phyloP scores from a whole-genome alignment of 1,140 invertebrate genomes.

The Listronotus bonariensis region DNA sequence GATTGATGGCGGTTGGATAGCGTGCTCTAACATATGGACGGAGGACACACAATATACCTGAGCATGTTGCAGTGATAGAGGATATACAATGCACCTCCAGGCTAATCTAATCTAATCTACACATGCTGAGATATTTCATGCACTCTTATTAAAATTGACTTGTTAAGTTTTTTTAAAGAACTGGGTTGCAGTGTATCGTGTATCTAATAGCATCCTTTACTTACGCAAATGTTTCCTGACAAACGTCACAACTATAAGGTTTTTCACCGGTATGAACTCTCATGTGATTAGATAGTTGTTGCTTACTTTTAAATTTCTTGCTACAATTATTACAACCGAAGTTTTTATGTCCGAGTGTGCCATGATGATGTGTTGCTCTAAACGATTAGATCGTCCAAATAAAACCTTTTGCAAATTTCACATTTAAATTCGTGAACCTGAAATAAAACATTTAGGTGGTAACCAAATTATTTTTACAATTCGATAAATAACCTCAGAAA shows the following conservation, averaged over 20 bases:
- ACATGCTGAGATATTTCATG: too few relatives aligned
- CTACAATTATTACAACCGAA: conserved; percentile 13
- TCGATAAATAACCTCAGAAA: too few relatives aligned
- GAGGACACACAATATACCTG: too few relatives aligned
- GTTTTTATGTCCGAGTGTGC: conserved; percentile 24
- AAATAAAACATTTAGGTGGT: not conserved
- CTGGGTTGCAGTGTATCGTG: too few relatives aligned
- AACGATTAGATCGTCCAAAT: conserved; percentile 21
- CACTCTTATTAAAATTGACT: too few relatives aligned
- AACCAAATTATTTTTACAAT: too few relatives aligned
- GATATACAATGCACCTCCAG: too few relatives aligned
- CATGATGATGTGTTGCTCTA: conserved; percentile 24
- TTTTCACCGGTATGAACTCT: conserved; percentile 25
- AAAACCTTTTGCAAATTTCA: conserved; percentile 22
- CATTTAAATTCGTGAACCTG: conserved; percentile 25
- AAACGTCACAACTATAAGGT: conserved; percentile 18
- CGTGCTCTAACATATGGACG: too few relatives aligned
- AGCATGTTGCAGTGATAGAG: too few relatives aligned
- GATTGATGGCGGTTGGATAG: too few relatives aligned
- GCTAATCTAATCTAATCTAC: too few relatives aligned
- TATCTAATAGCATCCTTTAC: not conserved
- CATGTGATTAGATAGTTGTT: conserved; percentile 17
- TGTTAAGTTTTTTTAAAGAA: too few relatives aligned
- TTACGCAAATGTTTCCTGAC: conserved; percentile 21
- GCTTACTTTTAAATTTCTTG: conserved; percentile 25